phyloP scores from a whole-genome alignment of 2,113 vertebrate species.

The Ailuropoda melanoleuca region DNA sequence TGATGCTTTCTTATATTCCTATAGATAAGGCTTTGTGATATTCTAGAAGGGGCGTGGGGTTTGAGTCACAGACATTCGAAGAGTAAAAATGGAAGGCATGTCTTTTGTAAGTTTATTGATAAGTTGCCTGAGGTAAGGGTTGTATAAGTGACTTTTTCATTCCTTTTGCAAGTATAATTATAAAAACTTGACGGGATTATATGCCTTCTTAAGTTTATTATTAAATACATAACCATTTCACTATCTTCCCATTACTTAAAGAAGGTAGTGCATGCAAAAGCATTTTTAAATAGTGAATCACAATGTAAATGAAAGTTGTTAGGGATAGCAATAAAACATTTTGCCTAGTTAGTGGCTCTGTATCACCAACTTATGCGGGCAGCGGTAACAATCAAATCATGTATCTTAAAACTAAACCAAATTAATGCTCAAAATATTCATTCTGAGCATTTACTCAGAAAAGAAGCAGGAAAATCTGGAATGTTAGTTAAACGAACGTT shows the following conservation, averaged over 20 bases:
- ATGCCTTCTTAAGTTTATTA: neutral
- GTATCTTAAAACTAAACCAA: neutral
- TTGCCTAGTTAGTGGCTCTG: neutral
- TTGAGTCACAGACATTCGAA: neutral
- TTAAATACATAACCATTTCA: neutral
- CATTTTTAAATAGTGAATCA: neutral
- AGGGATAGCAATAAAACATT: neutral
- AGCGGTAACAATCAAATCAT: neutral
- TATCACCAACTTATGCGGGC: neutral
- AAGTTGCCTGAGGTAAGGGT: neutral
- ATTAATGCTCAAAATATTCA: neutral
- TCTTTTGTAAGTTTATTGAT: neutral
- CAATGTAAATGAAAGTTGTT: neutral
- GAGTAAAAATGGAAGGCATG: neutral
- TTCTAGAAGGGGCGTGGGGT: rapidly evolving
- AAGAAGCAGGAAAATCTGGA: neutral
- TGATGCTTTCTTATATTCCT: neutral
- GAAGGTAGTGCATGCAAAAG: neutral
- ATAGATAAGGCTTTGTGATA: neutral
- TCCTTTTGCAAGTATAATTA: neutral
- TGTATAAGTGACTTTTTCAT: neutral
- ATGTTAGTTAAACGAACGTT: neutral
- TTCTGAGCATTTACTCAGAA: neutral
- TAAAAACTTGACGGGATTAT: neutral
- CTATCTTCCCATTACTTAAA: neutral